Evolutionary conservation across 2,888 invertebrate genomes (phyloP).

Genomic region (Sepioteuthis lessoniana): DNA sequence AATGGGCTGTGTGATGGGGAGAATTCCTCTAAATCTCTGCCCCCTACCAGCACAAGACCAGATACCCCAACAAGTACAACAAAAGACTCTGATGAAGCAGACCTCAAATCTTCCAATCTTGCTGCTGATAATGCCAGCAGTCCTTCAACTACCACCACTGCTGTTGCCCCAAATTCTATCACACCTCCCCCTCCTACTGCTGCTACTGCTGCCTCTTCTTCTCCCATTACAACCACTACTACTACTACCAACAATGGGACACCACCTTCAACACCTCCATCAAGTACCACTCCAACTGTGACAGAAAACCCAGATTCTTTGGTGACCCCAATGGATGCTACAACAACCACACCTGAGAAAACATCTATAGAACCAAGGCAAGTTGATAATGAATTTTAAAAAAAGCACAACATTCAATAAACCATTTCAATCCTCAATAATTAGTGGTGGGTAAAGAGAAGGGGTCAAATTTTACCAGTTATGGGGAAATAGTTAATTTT

Average conservation of each 20-base stretch:
- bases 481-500: too few relatives aligned
- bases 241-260: not conserved
- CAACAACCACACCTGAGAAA: not conserved
- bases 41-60: slow-evolving; percentile 6
- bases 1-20: slow-evolving; percentile 37
- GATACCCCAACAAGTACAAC: slow-evolving; percentile 39
- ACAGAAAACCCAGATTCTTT: not conserved
- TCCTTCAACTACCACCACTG: not conserved
- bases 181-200: not conserved
- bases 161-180: not conserved
- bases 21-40: not conserved
- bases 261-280: not conserved
- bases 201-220: not conserved
- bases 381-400: not conserved
- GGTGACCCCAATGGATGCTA: not conserved
- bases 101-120: not conserved
- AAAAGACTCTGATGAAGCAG: slow-evolving; percentile 39
- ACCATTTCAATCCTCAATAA: too few relatives aligned
- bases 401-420: too few relatives aligned
- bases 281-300: not conserved
- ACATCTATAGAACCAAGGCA: not conserved
- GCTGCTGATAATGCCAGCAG: not conserved
- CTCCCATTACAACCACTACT: too few relatives aligned
- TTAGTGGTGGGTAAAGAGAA: too few relatives aligned
- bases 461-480: too few relatives aligned